Conservation (phyloP, 2,888 invertebrate species). For the Leptinotarsa rubiginosa region DNA sequence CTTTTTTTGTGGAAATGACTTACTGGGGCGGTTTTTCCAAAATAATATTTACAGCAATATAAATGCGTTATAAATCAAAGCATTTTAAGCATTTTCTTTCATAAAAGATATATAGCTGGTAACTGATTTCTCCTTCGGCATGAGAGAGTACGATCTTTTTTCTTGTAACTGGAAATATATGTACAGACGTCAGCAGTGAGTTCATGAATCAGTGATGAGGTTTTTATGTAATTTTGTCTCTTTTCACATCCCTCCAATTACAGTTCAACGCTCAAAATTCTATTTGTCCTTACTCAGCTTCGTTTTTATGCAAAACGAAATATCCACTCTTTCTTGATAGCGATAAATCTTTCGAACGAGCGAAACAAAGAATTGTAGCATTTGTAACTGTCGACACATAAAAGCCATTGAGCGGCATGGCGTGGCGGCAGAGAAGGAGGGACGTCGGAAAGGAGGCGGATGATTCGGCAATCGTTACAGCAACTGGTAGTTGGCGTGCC, state of each 20-base stretch:
- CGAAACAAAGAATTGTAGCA: constrained; percentile 27
- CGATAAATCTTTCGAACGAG: constrained; percentile 24
- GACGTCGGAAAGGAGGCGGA: constrained; percentile 16
- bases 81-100: too few species aligned
- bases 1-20: too few species aligned
- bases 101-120: too few species aligned
- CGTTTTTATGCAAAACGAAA: constrained; percentile 11
- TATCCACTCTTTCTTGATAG: constrained; percentile 6
- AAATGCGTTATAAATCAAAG: too few species aligned
- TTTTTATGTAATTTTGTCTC: neutral
- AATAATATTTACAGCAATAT: too few species aligned
- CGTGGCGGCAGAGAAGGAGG: neutral
- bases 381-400: constrained; percentile 30
- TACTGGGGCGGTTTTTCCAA: too few species aligned
- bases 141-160: too few species aligned
- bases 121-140: too few species aligned
- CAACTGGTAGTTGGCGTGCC: constrained; percentile 20
- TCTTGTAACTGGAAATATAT: too few species aligned
- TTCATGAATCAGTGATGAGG: too few species aligned
- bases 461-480: constrained; percentile 18
- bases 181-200: too few species aligned
- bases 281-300: neutral
- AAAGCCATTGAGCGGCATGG: constrained; percentile 18
- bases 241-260: neutral
- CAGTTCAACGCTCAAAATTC: constrained; percentile 5